Evolutionary conservation across 2,888 invertebrate genomes (phyloP).

Genomic region (Imbricaverruca yamaguchii): DNA sequence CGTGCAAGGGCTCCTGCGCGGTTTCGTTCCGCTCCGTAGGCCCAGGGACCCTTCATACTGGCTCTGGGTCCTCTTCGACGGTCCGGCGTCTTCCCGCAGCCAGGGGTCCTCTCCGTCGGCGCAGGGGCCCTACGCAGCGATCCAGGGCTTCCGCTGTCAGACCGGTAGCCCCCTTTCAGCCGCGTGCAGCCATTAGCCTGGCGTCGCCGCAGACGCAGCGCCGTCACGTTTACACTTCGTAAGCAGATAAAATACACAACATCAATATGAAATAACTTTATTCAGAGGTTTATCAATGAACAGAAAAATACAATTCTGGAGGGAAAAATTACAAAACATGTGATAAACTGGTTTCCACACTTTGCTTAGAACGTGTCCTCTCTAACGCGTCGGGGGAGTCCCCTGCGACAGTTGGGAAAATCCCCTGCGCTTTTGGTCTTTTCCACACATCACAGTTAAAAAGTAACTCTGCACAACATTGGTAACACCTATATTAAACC

Average conservation of each 20-base stretch:
- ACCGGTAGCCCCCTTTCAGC: no score
- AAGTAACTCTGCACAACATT: slow-evolving; percentile 18
- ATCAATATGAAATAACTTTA: slow-evolving; percentile 17
- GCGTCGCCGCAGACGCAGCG: no score
- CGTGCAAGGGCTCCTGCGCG: no score
- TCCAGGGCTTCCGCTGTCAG: no score
- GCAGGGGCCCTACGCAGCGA: no score
- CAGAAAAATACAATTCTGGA: slow-evolving; percentile 20
- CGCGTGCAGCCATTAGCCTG: no score
- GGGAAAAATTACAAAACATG: slow-evolving; percentile 18
- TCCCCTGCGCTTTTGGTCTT: slow-evolving; percentile 4
- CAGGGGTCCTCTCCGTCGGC: no score
- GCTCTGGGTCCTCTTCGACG: no score
- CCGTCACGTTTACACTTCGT: no score
- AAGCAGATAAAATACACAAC: neutral
- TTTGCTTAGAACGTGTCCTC: neutral
- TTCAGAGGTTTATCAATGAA: slow-evolving; percentile 19
- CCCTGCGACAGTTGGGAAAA: neutral
- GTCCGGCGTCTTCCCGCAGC: no score
- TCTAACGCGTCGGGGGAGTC: neutral
- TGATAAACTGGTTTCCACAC: slow-evolving; percentile 15
- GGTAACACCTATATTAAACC: slow-evolving; percentile 20
- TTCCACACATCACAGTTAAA: slow-evolving; percentile 18
- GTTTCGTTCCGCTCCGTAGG: no score
- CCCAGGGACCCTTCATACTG: no score